These are phyloP conservation scores for Zoanthus sansibaricus DNA, from an alignment of 92 coral and sea anemone genomes.

Conservation along the genomic window DNA sequence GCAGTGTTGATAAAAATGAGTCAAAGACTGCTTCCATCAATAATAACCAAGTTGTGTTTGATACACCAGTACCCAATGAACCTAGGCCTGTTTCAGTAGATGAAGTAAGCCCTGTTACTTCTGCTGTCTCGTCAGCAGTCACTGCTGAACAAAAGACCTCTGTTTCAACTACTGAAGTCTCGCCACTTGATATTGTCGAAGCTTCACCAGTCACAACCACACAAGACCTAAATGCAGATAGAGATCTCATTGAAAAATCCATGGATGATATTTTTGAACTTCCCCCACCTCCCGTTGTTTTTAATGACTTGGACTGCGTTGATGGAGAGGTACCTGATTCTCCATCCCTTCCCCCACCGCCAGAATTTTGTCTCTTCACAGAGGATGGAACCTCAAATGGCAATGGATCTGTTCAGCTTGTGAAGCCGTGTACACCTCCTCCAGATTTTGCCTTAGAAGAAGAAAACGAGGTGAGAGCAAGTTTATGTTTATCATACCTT, in stretches of 20 bases:
- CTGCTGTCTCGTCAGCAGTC: neutral
- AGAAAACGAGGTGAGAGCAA: conserved; percentile 38
- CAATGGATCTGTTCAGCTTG: neutral
- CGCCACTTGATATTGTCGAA: neutral
- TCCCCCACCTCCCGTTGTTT: conserved; percentile 79
- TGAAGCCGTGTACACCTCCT: conserved; percentile 3
- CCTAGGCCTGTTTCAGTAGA: neutral
- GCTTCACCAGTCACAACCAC: neutral
- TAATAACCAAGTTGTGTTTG: conserved; percentile 4
- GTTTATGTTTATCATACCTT: neutral
- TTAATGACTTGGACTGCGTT: conserved; percentile 43
- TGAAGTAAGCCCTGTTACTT: neutral
- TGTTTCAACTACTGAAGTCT: neutral
- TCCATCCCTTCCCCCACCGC: conserved; percentile 88
- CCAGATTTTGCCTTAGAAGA: conserved; percentile 29
- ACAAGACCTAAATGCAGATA: neutral
- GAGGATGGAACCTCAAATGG: conserved; percentile 4
- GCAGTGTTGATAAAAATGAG: neutral
- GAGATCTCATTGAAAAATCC: neutral
- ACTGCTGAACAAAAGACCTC: neutral
- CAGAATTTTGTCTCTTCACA: conserved; percentile 62
- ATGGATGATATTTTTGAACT: conserved; percentile 36
- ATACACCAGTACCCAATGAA: conserved; percentile 10
- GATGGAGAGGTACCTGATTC: conserved; percentile 65
- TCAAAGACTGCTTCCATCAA: neutral